A percentile compares a stretch with the other conserved stretches of the same genome.
These are phyloP conservation scores for Pampus argenteus DNA, from an alignment of 2,797 vertebrate genomes.

Conservation along the genomic window DNA sequence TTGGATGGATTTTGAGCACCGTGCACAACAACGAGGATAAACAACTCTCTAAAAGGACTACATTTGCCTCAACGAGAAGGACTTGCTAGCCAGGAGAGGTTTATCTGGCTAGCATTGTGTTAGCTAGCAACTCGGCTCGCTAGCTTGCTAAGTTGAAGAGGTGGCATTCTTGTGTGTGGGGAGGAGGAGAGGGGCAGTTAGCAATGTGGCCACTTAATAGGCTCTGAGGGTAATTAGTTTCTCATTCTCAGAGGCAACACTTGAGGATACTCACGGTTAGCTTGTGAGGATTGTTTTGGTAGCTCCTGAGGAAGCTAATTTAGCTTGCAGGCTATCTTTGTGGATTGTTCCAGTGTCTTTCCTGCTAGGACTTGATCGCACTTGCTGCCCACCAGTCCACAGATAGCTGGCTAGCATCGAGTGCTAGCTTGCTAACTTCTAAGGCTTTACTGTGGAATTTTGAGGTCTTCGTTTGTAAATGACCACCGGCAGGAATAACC, in stretches of 20 bases:
- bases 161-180: constrained; percentile 75
- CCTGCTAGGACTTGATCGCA: constrained; percentile 66
- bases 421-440: constrained; percentile 37
- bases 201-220: constrained; percentile 50
- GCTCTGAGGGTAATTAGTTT: constrained; percentile 32
- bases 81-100: constrained; percentile 50
- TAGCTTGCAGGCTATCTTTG: constrained; percentile 62
- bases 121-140: constrained; percentile 71
- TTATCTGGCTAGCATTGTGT: constrained; percentile 69
- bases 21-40: constrained; percentile 26
- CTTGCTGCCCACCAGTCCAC: constrained; percentile 27
- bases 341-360: constrained; percentile 57
- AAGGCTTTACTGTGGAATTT: constrained; percentile 31
- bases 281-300: constrained; percentile 25
- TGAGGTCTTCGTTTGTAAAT: constrained; percentile 80
- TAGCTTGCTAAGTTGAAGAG: constrained; percentile 81
- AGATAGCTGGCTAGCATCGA: constrained; percentile 38
- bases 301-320: constrained; percentile 61
- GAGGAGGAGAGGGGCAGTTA: constrained; percentile 47
- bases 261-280: constrained; percentile 28
- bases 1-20: constrained; percentile 22
- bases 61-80: constrained; percentile 43
- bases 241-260: constrained; percentile 12
- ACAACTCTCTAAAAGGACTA: constrained; percentile 20
- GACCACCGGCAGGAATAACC: constrained; percentile 98